phyloP scores from a whole-genome alignment of 2,113 vertebrate species.

The Anarrhichthys ocellatus region DNA sequence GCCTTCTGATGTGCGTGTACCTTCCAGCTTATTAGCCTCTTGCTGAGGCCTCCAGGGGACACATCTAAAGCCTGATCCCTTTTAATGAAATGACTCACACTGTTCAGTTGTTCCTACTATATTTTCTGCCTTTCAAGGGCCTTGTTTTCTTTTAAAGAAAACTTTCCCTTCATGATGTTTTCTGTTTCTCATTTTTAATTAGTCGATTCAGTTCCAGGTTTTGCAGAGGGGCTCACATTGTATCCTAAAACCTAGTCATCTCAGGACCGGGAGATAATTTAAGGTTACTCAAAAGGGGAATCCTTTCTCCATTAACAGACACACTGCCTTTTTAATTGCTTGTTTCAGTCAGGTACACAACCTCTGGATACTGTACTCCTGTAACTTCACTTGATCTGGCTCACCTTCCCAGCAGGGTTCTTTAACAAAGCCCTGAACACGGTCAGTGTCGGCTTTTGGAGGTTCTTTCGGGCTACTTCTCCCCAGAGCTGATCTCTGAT shows the following conservation, averaged over 20 bases:
- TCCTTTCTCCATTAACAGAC: constrained; percentile 8
- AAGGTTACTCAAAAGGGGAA: constrained; percentile 9
- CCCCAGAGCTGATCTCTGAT: not conserved
- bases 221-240: not conserved
- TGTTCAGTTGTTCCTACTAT: not conserved
- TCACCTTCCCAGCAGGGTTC: constrained; percentile 7
- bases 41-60: not conserved
- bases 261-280: not conserved
- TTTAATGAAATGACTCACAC: constrained; percentile 27
- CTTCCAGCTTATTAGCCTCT: constrained; percentile 17
- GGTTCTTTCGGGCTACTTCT: constrained; percentile 20
- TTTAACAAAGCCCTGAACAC: constrained; percentile 7
- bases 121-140: not conserved
- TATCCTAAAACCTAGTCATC: not conserved
- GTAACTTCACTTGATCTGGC: not conserved
- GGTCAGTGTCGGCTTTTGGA: not conserved
- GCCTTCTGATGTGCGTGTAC: not conserved
- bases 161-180: not conserved
- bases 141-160: not conserved
- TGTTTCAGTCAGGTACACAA: constrained; percentile 22
- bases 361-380: not conserved
- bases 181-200: constrained; percentile 12
- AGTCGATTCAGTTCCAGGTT: not conserved
- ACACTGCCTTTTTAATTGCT: constrained; percentile 28
- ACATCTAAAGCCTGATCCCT: not conserved